Percentiles rank a stretch among this genome's conserved stretches.
Conservation (phyloP, 1,140 invertebrate genomes). For the Microplitis demolitor region DNA sequence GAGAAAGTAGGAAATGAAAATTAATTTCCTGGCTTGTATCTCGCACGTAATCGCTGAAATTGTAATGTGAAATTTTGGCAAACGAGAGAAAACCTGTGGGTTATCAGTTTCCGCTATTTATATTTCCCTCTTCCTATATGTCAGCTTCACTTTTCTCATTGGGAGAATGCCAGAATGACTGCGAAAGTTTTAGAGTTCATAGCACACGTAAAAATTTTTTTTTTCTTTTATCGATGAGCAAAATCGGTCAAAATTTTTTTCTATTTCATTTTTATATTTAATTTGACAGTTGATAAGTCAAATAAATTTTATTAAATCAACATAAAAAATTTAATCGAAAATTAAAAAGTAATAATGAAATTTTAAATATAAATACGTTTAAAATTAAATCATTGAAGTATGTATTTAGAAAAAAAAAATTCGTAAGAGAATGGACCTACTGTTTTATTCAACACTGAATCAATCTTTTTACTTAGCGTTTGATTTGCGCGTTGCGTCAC, state of each 20-base stretch:
- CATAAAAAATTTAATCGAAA: too few relatives aligned
- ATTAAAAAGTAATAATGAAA: too few relatives aligned
- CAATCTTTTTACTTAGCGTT: conserved; percentile 17
- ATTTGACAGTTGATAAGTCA: too few relatives aligned
- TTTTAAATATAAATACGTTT: too few relatives aligned
- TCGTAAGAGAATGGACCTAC: conserved; percentile 9
- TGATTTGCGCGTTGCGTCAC: neutral
- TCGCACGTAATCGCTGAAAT: neutral
- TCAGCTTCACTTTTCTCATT: conserved; percentile 17
- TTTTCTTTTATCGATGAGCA: neutral
- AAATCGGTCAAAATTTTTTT: neutral
- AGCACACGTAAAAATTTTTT: neutral
- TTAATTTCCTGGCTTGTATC: neutral
- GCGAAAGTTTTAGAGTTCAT: conserved; percentile 24
- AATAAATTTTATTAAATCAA: too few relatives aligned
- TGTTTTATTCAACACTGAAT: conserved; percentile 25
- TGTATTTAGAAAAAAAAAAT: neutral
- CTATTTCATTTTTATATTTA: too few relatives aligned
- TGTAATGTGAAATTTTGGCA: neutral
- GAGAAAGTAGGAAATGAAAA: neutral
- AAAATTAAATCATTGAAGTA: too few relatives aligned
- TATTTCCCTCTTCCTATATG: neutral
- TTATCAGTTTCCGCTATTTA: conserved; percentile 15
- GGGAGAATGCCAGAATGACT: conserved; percentile 30
- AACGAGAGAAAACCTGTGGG: conserved; percentile 13